Evolutionary conservation across 2,888 invertebrate genomes (phyloP), one percentile per base, ranked within the genome.

Genomic region (Drosophila setosimentum): DNA sequence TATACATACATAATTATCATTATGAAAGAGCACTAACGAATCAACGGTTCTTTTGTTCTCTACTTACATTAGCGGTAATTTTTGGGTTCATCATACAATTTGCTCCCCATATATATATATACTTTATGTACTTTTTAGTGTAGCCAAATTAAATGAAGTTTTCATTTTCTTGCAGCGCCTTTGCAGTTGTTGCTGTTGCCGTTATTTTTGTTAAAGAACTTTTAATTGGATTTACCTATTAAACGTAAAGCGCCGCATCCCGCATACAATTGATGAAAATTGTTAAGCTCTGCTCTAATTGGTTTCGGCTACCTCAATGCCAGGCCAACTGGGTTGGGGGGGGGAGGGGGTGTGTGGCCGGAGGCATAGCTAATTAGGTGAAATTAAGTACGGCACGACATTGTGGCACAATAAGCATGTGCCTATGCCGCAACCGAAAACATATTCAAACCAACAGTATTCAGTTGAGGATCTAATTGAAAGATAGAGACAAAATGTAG

Each of bases 161-260:
- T 77, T 79, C 62, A 69, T 72, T 76, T 61, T 59, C 53, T 53
- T 69, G 75, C 60, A 45, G 57, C 58, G 24, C 30, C 40, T 61
- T 54, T 61, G 55, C 53, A 37, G 58, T 27, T 40, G 40, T 2
- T 37, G 37, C 2, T 37, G 18, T 7, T 18, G 37, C 3, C 2
- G 4, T 2, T 35, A 27, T 42, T 63, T 21, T 51, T 80, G 68
- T 75, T 73, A 50, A 72, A 82, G 80, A 80, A 80, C 80, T 82
- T 80, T 81, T 81, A 83, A 83, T 81, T 83, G 81, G 80, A 81
- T 83, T 83, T 81, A 81, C 80, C 77, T 83, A 80, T 80, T 80
- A 81, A 77, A 77, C 71, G 80, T 63, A 72, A 69, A 79, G 72
- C 66, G 60, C 55, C 58, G 62, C 68, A 69, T 51, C 58, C 76